Percentiles rank a stretch among this genome's conserved stretches.
Conservation (phyloP, 2,888 invertebrate species). For the Aspidiotus rigidus region DNA sequence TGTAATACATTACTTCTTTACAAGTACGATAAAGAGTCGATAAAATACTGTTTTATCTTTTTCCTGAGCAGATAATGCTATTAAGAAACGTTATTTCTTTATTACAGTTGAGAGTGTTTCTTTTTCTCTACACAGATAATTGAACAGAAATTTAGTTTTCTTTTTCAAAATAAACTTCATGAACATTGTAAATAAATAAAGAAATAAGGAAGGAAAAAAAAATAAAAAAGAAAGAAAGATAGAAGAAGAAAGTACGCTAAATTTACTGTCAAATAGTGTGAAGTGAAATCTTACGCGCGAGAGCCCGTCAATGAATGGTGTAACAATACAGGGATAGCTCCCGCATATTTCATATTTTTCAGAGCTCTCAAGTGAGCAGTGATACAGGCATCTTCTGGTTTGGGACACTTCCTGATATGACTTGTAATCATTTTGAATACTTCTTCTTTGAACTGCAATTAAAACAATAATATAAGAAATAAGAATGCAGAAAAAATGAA, state of each 20-base stretch:
- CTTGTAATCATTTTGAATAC: slow-evolving; percentile 43
- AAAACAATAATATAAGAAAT: neutral
- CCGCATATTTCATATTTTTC: slow-evolving; percentile 56
- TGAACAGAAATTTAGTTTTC: too few relatives aligned
- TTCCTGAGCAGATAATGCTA: too few relatives aligned
- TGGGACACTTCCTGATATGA: slow-evolving; percentile 43
- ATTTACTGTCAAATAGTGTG: neutral
- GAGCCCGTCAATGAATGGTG: slow-evolving; percentile 48
- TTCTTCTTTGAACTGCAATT: slow-evolving; percentile 42
- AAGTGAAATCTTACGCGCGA: slow-evolving; percentile 40
- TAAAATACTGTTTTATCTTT: too few relatives aligned
- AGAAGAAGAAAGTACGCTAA: too few relatives aligned
- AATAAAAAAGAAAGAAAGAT: too few relatives aligned
- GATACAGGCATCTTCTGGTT: slow-evolving; percentile 50
- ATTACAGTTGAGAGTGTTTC: too few relatives aligned
- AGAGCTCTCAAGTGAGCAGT: slow-evolving; percentile 56
- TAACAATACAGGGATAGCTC: slow-evolving; percentile 53
- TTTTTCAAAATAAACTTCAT: neutral
- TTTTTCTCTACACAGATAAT: too few relatives aligned
- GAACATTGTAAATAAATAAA: too few relatives aligned
- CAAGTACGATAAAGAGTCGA: too few relatives aligned
- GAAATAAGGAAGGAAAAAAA: too few relatives aligned
- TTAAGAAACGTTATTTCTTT: too few relatives aligned
- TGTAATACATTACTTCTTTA: too few relatives aligned
- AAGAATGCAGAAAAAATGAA: neutral